phyloP scores from a whole-genome alignment of 2,797 vertebrate species.

The Galaxias olidus region DNA sequence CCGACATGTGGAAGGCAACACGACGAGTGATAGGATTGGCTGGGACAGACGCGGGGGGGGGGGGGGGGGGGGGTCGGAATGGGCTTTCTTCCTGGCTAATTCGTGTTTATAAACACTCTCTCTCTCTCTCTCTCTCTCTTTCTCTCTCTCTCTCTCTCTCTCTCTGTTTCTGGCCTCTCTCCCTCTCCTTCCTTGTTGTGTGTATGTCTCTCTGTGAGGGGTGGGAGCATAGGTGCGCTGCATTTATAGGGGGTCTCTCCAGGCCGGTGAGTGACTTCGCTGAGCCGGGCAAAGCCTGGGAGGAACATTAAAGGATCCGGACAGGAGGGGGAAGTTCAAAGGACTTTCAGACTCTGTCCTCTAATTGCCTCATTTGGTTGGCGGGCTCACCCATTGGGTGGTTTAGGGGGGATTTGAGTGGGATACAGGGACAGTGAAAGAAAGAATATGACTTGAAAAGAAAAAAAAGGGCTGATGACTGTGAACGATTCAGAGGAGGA shows the following conservation, averaged over 20 bases:
- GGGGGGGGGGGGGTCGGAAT: constrained; percentile 55
- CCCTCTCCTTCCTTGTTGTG: no score
- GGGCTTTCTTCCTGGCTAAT: constrained; percentile 48
- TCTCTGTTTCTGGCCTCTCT: no score
- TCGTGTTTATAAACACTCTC: constrained; percentile 56
- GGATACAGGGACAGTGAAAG: constrained; percentile 26
- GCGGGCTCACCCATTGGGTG: constrained; percentile 34
- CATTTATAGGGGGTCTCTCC: constrained; percentile 45
- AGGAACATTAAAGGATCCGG: constrained; percentile 58
- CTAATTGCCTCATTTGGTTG: constrained; percentile 66
- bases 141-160: no score
- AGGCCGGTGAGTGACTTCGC: constrained; percentile 49
- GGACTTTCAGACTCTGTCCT: constrained; percentile 49
- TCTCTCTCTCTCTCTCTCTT: neutral
- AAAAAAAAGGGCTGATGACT: constrained; percentile 25
- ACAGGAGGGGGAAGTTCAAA: constrained; percentile 61
- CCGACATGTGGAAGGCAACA: constrained; percentile 4
- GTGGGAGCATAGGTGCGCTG: constrained; percentile 42
- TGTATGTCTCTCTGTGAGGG: neutral
- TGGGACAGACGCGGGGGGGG: constrained; percentile 42
- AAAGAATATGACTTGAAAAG: constrained; percentile 27
- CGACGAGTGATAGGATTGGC: constrained; percentile 43
- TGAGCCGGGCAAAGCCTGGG: constrained; percentile 52
- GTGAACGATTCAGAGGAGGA: constrained; percentile 17
- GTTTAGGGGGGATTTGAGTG: constrained; percentile 33